Percentiles rank a stretch among this genome's conserved stretches.
These are phyloP conservation scores for Harpagifer antarcticus DNA, from an alignment of 2,797 vertebrate genomes.

Conservation along the genomic window DNA sequence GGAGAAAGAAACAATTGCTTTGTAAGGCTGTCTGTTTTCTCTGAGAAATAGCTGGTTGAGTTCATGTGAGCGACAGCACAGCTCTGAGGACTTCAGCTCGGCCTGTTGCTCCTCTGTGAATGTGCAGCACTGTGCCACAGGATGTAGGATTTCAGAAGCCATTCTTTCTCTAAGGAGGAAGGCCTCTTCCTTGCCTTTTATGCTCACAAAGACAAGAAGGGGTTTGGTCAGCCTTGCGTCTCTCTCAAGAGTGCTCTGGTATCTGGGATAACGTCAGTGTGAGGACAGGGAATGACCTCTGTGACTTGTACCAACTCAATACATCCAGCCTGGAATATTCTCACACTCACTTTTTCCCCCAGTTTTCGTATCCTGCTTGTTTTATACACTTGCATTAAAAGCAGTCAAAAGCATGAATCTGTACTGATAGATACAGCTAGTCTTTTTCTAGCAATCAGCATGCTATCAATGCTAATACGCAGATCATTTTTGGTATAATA, in stretches of 20 bases:
- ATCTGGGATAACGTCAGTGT: conserved; percentile 71
- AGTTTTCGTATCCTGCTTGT: background rate
- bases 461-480: no score
- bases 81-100: conserved; percentile 37
- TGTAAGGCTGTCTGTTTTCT: conserved; percentile 50
- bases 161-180: conserved; percentile 74
- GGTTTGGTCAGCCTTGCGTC: conserved; percentile 69
- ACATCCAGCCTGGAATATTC: conserved; percentile 40
- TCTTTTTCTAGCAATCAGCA: no score
- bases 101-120: conserved; percentile 57
- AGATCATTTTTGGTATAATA: background rate
- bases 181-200: conserved; percentile 83
- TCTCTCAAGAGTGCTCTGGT: conserved; percentile 71
- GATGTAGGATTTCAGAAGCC: conserved; percentile 74
- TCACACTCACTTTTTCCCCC: conserved; percentile 11
- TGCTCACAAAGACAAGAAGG: conserved; percentile 84
- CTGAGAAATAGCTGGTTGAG: conserved; percentile 47
- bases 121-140: conserved; percentile 64
- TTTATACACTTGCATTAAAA: background rate
- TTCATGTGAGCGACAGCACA: conserved; percentile 43
- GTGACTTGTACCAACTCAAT: conserved; percentile 50
- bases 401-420: background rate
- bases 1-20: conserved; percentile 38
- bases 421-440: no score
- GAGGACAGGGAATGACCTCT: conserved; percentile 68